Evolutionary conservation across 2,888 invertebrate genomes (phyloP), one percentile per base, ranked within the genome.

Genomic region (Sinodicranocentrus sp.): DNA sequence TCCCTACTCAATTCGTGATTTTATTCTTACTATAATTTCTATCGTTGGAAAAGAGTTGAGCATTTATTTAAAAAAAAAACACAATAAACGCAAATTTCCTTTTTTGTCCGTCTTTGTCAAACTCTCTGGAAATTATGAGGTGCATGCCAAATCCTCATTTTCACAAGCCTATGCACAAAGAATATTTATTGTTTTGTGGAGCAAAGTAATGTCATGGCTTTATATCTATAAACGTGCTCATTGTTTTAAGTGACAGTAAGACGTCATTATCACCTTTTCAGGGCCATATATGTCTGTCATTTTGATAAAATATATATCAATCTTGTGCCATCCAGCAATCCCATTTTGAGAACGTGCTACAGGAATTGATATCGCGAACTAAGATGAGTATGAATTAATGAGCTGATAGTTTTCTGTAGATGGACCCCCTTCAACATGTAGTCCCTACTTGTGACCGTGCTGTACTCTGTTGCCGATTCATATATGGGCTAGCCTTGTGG

Each of bases 401-500:
- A 57, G 19, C 3, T 19, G 23, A 57, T 57, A 23, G 17, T 13
- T 39, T 6, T 39, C 13, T 8, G 13, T 8, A 39, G 13, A 39
- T 39, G 8, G 17, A 10, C 48, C 48, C 3, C 15, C 15, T 10
- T 15, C 17, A 13, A 3, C 48, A 48, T 15, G 15, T n/a, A 17
- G 6, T 2, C 23, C 19, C 57, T 21, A 23, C 21, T 21, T 57
- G 19, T 21, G 2, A 23, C 23, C 21, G 3, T 57, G 2, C 57
- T n/a, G n/a, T 48, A 48, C 48, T 48, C n/a, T 48, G 39, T 39
- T 8, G 39, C 39, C 39, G 5, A 17, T n/a, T 33, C 33, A 63
- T 39, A 43, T 39, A 39, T 65, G 43, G 39, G 57, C 6, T 19
- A 21, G 23, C 61, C 25, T 2, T 17, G 68, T 68, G 52, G 68